Evolutionary conservation across 2,888 invertebrate species (phyloP), one percentile per base, ranked within the genome.

Genomic region (Polydrusus pterygomalis): DNA sequence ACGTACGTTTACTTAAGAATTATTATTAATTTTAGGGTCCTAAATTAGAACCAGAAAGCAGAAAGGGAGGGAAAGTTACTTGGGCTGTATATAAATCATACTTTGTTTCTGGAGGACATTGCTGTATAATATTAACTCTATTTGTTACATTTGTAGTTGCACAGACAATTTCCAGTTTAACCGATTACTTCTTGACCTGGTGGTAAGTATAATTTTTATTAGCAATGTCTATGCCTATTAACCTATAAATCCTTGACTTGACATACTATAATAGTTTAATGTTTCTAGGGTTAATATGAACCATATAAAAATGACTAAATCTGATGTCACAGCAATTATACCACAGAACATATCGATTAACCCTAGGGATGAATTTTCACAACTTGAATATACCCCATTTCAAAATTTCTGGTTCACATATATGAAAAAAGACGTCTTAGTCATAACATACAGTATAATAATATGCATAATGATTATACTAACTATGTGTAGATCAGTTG

Each of bases 171-270:
- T 94, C 93, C 0, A 95, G 95, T 10, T 90, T 91, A 8, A 91
- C 93, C 0, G 96, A 96, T 85, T 95, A 92, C 88, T 96, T 94
- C 89, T 90, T 95, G 7, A 91, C 93, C 5, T 92, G 91, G 83
- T 96, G 95, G 95, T 92, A 82, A 65, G 40, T 43, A 15, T 1
- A 47, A n/a, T n/a, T n/a, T n/a, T n/a, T n/a, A n/a, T n/a, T n/a
- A n/a, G n/a, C n/a, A n/a, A n/a, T n/a, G n/a, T n/a, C n/a, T n/a
- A n/a, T n/a, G n/a, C n/a, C n/a, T n/a, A n/a, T n/a, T n/a, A n/a
- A n/a, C n/a, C n/a, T n/a, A n/a, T n/a, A n/a, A 13, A 15, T 47
- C 2, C 5, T 34, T 15, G 1, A 17, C 17, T 40, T 56, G 25
- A 25, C 5, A n/a, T 49, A 15, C 17, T 15, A 15, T 9, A 17